phyloP scores from a whole-genome alignment of 2,113 vertebrate species.

The Malurus elegans region DNA sequence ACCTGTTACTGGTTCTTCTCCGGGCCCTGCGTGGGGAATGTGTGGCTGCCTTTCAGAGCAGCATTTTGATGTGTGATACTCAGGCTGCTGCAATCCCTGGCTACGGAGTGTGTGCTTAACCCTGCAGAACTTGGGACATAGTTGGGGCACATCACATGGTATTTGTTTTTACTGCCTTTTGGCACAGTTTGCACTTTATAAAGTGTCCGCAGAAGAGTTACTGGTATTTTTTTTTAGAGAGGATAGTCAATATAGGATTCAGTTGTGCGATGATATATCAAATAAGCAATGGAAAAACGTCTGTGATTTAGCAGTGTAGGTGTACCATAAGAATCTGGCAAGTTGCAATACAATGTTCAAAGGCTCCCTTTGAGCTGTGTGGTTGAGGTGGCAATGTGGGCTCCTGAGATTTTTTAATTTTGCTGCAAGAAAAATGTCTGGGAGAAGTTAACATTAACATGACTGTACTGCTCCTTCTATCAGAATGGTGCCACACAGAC shows the following conservation, averaged over 20 bases:
- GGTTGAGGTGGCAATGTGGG: not conserved
- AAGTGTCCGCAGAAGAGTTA: not conserved
- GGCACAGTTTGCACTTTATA: not conserved
- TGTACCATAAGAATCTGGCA: not conserved
- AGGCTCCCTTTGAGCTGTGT: not conserved
- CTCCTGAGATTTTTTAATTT: not conserved
- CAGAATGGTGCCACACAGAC: not conserved
- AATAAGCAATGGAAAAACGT: not conserved
- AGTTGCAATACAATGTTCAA: not conserved
- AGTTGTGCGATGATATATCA: not conserved
- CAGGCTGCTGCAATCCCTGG: not conserved
- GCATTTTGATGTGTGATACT: not conserved
- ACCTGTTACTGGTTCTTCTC: not conserved
- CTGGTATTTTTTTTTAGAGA: not conserved
- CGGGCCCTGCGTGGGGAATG: not conserved
- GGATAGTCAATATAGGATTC: not conserved
- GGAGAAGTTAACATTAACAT: not conserved
- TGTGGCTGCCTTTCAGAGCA: not conserved
- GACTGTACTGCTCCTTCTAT: not conserved
- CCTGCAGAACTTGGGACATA: not conserved
- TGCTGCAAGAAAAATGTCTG: not conserved
- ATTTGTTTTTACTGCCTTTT: not conserved
- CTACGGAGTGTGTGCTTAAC: not conserved
- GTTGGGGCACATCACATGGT: not conserved
- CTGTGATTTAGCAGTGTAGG: not conserved